phyloP scores from a whole-genome alignment of 2,113 vertebrate species.

The Pangasianodon hypophthalmus region DNA sequence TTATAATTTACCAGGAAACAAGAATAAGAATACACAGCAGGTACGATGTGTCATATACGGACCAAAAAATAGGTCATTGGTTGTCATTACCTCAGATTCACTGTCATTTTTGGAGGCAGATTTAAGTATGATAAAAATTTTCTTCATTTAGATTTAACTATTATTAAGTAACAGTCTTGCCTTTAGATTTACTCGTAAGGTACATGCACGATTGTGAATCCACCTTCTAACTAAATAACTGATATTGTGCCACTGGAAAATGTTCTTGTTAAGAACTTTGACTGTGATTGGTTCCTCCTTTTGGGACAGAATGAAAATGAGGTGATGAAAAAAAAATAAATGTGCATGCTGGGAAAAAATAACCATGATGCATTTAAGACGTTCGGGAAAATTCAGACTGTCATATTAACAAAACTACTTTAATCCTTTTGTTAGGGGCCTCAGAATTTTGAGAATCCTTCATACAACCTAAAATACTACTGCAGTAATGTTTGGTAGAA shows the following conservation, averaged over 20 bases:
- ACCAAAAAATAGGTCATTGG: background rate
- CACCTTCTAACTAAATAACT: background rate
- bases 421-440: background rate
- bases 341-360: slow-evolving; percentile 24
- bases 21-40: background rate
- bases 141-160: background rate
- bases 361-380: background rate
- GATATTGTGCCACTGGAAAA: background rate
- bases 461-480: background rate
- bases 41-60: too few species aligned
- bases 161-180: background rate
- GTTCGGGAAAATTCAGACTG: background rate
- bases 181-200: background rate
- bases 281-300: slow-evolving; percentile 35
- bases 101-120: background rate
- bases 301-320: slow-evolving; percentile 27
- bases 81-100: background rate
- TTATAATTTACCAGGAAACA: background rate
- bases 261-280: background rate
- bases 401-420: background rate
- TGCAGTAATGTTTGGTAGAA: background rate
- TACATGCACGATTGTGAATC: background rate
- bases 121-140: background rate
- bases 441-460: background rate
- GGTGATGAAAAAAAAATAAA: slow-evolving; percentile 23